Percentiles rank a stretch among this genome's conserved stretches.
Conservation (phyloP, 2,797 vertebrate genomes). For the Silurus aristotelis region DNA sequence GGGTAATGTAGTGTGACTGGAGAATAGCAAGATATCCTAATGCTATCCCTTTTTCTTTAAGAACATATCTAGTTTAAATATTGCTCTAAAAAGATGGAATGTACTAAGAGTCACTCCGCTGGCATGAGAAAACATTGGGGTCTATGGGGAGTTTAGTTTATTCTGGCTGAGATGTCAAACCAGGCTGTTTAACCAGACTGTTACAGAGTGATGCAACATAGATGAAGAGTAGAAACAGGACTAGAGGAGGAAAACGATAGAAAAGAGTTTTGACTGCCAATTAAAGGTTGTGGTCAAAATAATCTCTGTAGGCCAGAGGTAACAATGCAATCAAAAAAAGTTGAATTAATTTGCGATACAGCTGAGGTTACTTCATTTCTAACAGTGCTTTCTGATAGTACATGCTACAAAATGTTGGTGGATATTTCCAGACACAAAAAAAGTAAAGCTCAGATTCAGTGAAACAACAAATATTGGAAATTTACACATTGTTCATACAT, state of each 20-base stretch:
- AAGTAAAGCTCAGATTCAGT: constrained; percentile 8
- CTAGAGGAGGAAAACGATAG: constrained; percentile 1
- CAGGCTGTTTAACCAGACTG: constrained; percentile 15
- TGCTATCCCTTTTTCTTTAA: constrained; percentile 23
- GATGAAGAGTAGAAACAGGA: background rate
- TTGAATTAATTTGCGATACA: background rate
- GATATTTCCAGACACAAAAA: constrained; percentile 2
- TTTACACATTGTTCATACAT: constrained; percentile 8
- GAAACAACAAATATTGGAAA: constrained; percentile 10
- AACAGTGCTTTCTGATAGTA: background rate
- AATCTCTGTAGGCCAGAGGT: constrained; percentile 19
- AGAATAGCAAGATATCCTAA: background rate
- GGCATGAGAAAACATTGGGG: constrained; percentile 27
- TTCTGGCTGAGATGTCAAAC: constrained; percentile 44
- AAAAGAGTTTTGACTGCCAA: constrained; percentile 12
- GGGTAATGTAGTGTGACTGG: constrained; percentile 9
- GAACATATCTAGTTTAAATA: constrained; percentile 44
- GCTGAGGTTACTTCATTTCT: constrained; percentile 17
- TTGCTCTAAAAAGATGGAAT: constrained; percentile 43
- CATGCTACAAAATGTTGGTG: background rate
- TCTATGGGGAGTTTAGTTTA: constrained; percentile 18
- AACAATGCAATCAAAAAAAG: constrained; percentile 32
- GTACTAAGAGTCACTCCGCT: constrained; percentile 23
- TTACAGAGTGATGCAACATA: constrained; percentile 14
- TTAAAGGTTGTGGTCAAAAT: constrained; percentile 27